Evolutionary conservation across 2,888 invertebrate genomes (phyloP).

Genomic region (Chrysolina oricalcia): DNA sequence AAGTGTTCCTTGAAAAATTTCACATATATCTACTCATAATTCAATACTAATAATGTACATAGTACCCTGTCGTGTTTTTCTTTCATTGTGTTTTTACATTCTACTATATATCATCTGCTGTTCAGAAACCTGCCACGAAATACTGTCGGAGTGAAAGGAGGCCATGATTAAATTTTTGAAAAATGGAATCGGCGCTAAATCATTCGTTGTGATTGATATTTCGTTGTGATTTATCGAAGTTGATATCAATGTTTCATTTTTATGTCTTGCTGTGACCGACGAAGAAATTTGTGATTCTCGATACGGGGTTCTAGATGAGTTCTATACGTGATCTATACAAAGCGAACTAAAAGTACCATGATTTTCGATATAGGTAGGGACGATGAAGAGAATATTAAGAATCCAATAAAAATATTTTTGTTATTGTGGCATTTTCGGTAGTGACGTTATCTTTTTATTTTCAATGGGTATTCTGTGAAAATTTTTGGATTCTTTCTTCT

Average conservation of each 20-base stretch:
- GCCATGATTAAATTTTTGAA: neutral
- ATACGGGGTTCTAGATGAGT: too few relatives aligned
- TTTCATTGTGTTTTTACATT: neutral
- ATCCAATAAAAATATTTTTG: too few relatives aligned
- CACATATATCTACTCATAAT: neutral
- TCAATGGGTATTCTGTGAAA: too few relatives aligned
- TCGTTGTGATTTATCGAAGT: neutral
- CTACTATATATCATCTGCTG: conserved; percentile 6
- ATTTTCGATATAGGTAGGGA: too few relatives aligned
- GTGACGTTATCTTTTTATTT: too few relatives aligned
- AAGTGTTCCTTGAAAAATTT: too few relatives aligned
- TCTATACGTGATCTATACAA: too few relatives aligned
- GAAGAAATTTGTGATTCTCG: neutral
- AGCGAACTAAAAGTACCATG: too few relatives aligned
- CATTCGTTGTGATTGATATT: conserved; percentile 5
- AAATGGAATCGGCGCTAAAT: neutral
- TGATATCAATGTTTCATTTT: conserved; percentile 3
- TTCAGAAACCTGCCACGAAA: neutral
- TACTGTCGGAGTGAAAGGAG: neutral
- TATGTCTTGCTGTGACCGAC: neutral
- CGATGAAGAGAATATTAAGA: too few relatives aligned
- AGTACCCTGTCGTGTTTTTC: neutral
- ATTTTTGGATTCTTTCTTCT: too few relatives aligned
- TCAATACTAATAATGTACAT: neutral
- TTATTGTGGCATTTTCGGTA: too few relatives aligned